phyloP scores from a whole-genome alignment of 2,888 invertebrate genomes.

The Lordiphosa andalusiaca region DNA sequence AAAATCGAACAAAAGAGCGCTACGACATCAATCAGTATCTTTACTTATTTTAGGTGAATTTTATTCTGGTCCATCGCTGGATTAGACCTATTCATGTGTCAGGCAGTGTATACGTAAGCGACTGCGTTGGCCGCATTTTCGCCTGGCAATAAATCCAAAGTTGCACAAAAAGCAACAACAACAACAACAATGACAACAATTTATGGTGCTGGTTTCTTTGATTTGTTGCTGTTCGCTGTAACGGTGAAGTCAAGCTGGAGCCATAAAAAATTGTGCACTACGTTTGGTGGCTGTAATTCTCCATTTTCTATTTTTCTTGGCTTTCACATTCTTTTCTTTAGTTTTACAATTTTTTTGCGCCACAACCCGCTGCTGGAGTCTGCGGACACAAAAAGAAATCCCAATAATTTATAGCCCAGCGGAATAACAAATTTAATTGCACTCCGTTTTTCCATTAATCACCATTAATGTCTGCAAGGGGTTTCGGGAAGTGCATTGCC shows the following conservation, averaged over 20 bases:
- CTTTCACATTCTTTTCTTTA: conserved; percentile 43
- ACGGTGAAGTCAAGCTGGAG: conserved; percentile 54
- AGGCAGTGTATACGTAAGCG: neutral
- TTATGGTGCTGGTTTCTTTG: conserved; percentile 51
- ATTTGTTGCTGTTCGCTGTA: conserved; percentile 49
- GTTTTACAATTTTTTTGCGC: conserved; percentile 1
- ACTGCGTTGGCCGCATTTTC: conserved; percentile 14
- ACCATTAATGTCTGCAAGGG: conserved; percentile 66
- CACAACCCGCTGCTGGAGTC: conserved; percentile 12
- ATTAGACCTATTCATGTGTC: no score
- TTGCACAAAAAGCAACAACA: conserved; percentile 10
- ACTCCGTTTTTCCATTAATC: conserved; percentile 62
- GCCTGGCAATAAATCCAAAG: conserved; percentile 53
- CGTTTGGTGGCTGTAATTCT: conserved; percentile 25
- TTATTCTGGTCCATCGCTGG: no score
- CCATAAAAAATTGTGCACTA: conserved; percentile 50
- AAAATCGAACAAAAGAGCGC: no score
- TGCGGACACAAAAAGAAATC: conserved; percentile 38
- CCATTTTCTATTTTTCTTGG: conserved; percentile 43
- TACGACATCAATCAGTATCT: no score
- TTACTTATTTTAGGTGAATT: no score
- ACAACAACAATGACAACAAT: conserved; percentile 28
- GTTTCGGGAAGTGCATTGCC: conserved; percentile 48
- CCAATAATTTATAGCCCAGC: conserved; percentile 55
- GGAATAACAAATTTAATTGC: conserved; percentile 50